Evolutionary conservation across 2,113 vertebrate genomes (phyloP), one percentile per base, ranked within the genome.

Genomic region (Equus quagga): DNA sequence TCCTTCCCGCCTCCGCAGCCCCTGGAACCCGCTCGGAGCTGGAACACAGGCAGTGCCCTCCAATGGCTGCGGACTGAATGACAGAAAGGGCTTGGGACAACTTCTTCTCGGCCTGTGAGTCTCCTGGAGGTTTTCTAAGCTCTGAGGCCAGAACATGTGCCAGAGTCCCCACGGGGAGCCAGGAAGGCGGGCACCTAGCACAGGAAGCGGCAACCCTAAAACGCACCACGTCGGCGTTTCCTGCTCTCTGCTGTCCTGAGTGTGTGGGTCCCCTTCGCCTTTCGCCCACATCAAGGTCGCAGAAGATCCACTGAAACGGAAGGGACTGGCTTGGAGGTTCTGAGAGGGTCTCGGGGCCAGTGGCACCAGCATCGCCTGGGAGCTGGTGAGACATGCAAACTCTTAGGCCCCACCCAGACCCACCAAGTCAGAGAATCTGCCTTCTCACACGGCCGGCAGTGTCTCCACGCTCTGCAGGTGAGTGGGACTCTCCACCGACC

Each of bases 131-230:
- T 15, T 4, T 0, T 11, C 65, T 33, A 3, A 46, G 65, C 78
- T 49, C 70, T 0, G 10, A 33, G 31, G 65, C 26, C 51, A 24
- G 28, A 26, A 36, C 3, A 49, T 1, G 13, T 1, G 31, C 31
- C 1, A 5, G 17, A 23, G 31, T 6, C 12, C 64, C 62, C 7
- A 0, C 0, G 76, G 31, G 23, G 21, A 11, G 8, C 46, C 13
- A 8, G 8, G 26, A 2, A 0, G 0, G 3, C 4, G 1, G 54
- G 23, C 3, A 0, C 11, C 13, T 0, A 0, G 21, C 0, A 1
- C 3, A 17, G 65, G 64, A 33, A 7, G 33, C 21, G 6, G 2
- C 10, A 9, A 17, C 14, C 6, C 17, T 6, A 8, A 11, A 26
- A 15, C 4, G 8, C 44, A 31, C 1, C 0, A 8, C 5, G 46